Percentiles rank a stretch among this genome's conserved stretches.
phyloP scores from a whole-genome alignment of 2,113 vertebrate species.

The Pelodiscus sinensis region DNA sequence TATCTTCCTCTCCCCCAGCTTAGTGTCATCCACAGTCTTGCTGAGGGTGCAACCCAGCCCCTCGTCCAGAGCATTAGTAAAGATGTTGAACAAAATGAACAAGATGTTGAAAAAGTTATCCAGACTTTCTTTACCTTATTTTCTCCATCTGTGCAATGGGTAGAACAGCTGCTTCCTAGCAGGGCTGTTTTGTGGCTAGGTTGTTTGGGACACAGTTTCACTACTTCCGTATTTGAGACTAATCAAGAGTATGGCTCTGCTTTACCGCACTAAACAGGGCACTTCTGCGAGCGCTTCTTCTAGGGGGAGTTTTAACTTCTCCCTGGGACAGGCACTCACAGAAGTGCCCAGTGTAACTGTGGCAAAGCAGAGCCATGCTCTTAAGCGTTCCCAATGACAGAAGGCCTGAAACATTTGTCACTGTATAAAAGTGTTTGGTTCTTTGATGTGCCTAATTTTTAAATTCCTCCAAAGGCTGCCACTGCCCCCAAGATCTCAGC shows the following conservation, averaged over 20 bases:
- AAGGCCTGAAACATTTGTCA: accelerated
- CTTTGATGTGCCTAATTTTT: background rate
- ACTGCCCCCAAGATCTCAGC: conserved; percentile 76
- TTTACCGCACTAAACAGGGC: too few relatives aligned
- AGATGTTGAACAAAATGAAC: too few relatives aligned
- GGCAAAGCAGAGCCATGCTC: accelerated
- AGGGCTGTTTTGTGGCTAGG: background rate
- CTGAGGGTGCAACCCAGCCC: too few relatives aligned
- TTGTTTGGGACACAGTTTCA: accelerated
- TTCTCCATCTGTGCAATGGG: background rate
- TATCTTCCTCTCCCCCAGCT: too few relatives aligned
- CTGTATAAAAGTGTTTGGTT: accelerated
- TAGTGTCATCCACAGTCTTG: too few relatives aligned
- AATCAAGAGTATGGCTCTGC: too few relatives aligned
- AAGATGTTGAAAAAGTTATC: background rate
- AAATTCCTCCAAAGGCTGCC: conserved; percentile 78
- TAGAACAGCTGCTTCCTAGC: background rate
- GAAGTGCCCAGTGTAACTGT: accelerated
- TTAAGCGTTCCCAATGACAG: accelerated
- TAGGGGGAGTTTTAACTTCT: background rate
- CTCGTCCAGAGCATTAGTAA: too few relatives aligned
- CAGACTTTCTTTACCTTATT: background rate
- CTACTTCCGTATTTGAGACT: too few relatives aligned
- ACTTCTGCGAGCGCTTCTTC: too few relatives aligned
- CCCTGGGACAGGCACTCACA: accelerated